Conservation (phyloP, 64 coral and sea anemone species). For the Pachyseris speciosa region DNA sequence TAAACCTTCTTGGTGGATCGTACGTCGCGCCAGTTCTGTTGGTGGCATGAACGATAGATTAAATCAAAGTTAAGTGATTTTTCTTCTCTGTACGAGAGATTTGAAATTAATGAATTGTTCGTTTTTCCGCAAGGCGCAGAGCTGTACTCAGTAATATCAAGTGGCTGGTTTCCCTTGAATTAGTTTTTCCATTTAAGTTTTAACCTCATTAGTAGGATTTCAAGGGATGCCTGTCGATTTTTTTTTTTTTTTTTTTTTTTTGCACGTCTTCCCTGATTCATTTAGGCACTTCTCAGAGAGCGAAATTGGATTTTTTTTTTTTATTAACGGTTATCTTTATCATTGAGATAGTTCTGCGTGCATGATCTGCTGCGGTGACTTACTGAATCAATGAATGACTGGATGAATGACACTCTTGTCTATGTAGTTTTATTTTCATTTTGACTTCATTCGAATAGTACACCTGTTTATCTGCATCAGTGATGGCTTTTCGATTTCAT, state of each 20-base stretch:
- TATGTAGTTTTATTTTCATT: slow-evolving; percentile 9
- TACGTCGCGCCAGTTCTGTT: neutral
- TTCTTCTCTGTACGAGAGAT: neutral
- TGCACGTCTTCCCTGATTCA: too few relatives aligned
- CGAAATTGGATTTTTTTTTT: neutral
- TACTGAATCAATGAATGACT: slow-evolving; percentile 23
- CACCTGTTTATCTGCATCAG: slow-evolving; percentile 37
- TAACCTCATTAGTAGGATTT: slow-evolving; percentile 13
- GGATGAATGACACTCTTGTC: neutral
- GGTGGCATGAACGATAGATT: slow-evolving; percentile 18
- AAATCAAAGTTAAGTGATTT: neutral
- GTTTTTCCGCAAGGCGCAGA: neutral
- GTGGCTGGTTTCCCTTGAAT: neutral
- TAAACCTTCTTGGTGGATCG: neutral
- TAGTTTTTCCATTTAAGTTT: neutral
- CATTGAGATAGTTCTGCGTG: neutral
- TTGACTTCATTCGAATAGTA: neutral
- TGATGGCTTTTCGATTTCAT: slow-evolving; percentile 46
- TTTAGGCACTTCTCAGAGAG: neutral
- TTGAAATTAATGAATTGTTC: slow-evolving; percentile 23
- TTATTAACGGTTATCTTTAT: neutral
- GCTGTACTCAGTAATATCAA: slow-evolving; percentile 4
- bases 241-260: neutral
- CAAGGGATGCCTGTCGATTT: neutral
- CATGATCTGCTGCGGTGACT: neutral